phyloP scores from a whole-genome alignment of 2,888 invertebrate species.

The Ochlodes sylvanus region DNA sequence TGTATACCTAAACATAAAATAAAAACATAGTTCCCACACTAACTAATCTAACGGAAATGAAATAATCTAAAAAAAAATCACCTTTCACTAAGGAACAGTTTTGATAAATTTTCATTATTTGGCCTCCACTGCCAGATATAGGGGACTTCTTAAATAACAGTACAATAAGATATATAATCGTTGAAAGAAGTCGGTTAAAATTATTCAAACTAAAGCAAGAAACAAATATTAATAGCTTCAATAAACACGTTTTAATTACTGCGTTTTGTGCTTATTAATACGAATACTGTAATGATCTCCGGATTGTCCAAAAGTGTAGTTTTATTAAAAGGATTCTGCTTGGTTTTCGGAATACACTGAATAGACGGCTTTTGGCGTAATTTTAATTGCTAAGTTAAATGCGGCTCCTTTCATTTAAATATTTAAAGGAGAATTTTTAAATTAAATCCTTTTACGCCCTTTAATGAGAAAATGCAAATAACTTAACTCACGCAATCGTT shows the following conservation, averaged over 20 bases:
- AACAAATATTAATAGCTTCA: not conserved
- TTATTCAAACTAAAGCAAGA: too few species aligned
- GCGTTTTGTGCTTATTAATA: not conserved
- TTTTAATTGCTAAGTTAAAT: slow-evolving; percentile 39
- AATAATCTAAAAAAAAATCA: too few species aligned
- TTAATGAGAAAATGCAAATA: slow-evolving; percentile 35
- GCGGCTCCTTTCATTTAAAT: slow-evolving; percentile 36
- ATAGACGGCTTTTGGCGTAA: slow-evolving; percentile 33
- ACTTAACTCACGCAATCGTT: slow-evolving; percentile 24
- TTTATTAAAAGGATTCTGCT: slow-evolving; percentile 27
- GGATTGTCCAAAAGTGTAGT: slow-evolving; percentile 31
- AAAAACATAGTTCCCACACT: too few species aligned
- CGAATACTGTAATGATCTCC: slow-evolving; percentile 33
- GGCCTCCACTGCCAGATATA: too few species aligned
- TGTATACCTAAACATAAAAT: too few species aligned
- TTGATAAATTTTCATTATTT: too few species aligned
- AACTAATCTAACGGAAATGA: too few species aligned
- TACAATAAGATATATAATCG: too few species aligned
- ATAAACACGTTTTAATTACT: slow-evolving; percentile 6
- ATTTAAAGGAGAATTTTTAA: slow-evolving; percentile 34
- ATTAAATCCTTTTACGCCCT: slow-evolving; percentile 30
- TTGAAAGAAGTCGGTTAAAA: too few species aligned
- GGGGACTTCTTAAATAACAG: too few species aligned
- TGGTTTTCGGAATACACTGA: slow-evolving; percentile 34
- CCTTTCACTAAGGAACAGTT: too few species aligned